Evolutionary conservation across 2,888 invertebrate species (phyloP).

Genomic region (Nephrotoma flavescens): DNA sequence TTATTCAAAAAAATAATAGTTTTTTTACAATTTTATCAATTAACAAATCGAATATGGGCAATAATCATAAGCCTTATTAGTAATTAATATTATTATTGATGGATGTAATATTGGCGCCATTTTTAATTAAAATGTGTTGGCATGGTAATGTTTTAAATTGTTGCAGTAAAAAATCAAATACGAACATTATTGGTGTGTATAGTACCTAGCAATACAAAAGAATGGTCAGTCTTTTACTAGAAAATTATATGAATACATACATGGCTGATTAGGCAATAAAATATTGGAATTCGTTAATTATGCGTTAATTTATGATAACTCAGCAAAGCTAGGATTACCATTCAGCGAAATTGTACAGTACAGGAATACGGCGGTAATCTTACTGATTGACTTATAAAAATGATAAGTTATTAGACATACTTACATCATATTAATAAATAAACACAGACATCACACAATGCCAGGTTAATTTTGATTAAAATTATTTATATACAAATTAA

Average conservation of each 20-base stretch:
- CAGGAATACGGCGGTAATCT: not conserved
- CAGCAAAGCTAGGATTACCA: too few species aligned
- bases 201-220: not conserved
- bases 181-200: not conserved
- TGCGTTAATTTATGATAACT: too few species aligned
- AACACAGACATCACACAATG: not conserved
- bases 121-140: not conserved
- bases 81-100: too few species aligned
- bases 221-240: not conserved
- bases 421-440: not conserved
- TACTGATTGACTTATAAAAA: not conserved
- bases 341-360: not conserved
- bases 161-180: not conserved
- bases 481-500: not conserved
- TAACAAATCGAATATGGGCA: not conserved
- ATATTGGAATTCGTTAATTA: too few species aligned
- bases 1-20: not conserved
- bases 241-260: not conserved
- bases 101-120: not conserved
- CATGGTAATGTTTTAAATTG: not conserved
- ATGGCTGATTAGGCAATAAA: not conserved
- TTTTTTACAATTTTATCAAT: not conserved
- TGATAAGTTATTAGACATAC: not conserved
- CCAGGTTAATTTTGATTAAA: not conserved
- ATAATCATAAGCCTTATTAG: too few species aligned